Conservation (phyloP, 2,888 invertebrate genomes). For the Metellina segmentata region DNA sequence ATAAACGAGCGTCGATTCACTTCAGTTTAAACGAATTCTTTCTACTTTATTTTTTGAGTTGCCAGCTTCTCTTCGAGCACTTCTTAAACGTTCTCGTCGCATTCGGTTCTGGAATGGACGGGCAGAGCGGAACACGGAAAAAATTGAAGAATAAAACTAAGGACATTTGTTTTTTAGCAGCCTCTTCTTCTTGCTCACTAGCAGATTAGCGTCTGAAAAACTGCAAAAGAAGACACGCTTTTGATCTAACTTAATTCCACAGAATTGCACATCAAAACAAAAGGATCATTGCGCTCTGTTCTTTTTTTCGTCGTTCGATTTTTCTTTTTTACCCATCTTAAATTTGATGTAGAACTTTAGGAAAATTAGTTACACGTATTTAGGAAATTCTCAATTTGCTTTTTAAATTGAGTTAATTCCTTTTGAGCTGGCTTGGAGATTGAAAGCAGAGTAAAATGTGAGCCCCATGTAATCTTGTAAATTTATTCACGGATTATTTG, state of each 20-base stretch:
- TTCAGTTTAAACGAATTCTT: constrained; percentile 45
- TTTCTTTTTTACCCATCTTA: background rate
- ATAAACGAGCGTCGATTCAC: constrained; percentile 50
- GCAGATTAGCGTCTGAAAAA: constrained; percentile 24
- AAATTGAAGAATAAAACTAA: background rate
- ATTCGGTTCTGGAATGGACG: background rate
- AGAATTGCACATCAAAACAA: constrained; percentile 24
- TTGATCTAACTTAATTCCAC: constrained; percentile 47
- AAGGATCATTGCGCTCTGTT: background rate
- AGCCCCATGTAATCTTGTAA: background rate
- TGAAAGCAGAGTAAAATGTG: background rate
- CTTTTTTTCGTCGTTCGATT: constrained; percentile 11
- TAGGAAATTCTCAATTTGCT: background rate
- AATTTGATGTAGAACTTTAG: background rate
- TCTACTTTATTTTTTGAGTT: background rate
- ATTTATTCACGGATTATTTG: constrained; percentile 7
- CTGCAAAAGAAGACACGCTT: constrained; percentile 17
- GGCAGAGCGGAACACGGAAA: background rate
- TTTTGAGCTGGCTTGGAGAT: constrained; percentile 11
- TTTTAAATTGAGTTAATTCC: constrained; percentile 15
- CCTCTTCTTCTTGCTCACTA: background rate
- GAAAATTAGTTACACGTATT: constrained; percentile 31
- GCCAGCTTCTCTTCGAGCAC: constrained; percentile 5
- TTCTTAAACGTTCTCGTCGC: constrained; percentile 31
- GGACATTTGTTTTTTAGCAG: background rate